phyloP scores from a whole-genome alignment of 2,113 vertebrate genomes.

The Hemiscyllium ocellatum region DNA sequence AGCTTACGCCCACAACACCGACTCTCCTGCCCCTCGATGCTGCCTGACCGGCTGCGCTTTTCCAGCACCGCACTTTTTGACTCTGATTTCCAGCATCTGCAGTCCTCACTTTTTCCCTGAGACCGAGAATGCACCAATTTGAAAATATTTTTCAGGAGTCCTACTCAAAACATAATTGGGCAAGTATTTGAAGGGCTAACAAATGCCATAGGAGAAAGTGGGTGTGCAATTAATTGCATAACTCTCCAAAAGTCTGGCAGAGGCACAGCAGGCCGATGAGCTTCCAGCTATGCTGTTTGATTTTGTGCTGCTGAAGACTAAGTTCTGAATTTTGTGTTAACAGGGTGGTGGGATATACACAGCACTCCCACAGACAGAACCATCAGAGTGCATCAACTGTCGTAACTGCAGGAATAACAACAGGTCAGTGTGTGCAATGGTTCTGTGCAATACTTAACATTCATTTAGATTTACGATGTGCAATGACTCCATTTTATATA shows the following conservation, averaged over 20 bases:
- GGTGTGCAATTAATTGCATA: not conserved
- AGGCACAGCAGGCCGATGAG: not conserved
- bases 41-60: no score
- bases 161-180: not conserved
- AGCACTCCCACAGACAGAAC: slow-evolving; percentile 68
- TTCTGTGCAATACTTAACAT: not conserved
- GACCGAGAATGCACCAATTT: not conserved
- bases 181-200: not conserved
- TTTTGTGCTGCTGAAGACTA: not conserved
- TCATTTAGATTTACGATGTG: not conserved
- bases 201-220: not conserved
- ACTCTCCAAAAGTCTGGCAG: not conserved
- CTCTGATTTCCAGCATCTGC: no score
- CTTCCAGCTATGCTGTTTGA: not conserved
- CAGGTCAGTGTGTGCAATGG: slow-evolving; percentile 59
- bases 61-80: no score
- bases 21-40: no score
- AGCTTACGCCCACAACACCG: no score
- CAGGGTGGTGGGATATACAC: slow-evolving; percentile 75
- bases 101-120: no score
- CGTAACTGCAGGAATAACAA: slow-evolving; percentile 94
- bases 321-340: slow-evolving; percentile 19
- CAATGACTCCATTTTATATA: not conserved
- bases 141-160: not conserved
- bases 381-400: slow-evolving; percentile 75